These are phyloP conservation scores for Cotesia glomerata DNA, from an alignment of 1,140 invertebrate genomes.

Conservation along the genomic window DNA sequence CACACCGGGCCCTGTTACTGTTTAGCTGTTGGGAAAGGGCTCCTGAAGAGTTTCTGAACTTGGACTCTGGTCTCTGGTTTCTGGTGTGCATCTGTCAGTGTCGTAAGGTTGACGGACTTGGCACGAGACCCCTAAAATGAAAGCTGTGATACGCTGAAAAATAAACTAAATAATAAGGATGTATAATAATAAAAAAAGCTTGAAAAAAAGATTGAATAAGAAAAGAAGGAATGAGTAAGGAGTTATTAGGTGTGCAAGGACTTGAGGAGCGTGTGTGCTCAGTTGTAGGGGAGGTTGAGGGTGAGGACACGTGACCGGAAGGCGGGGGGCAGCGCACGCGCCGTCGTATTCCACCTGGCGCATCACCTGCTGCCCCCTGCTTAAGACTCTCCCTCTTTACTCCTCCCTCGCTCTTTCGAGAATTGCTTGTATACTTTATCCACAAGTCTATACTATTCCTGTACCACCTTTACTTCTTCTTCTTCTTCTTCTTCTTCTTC, in stretches of 20 bases:
- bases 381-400: slow-evolving; percentile 37
- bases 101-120: slow-evolving; percentile 19
- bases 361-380: slow-evolving; percentile 63
- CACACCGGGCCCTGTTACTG: slow-evolving; percentile 16
- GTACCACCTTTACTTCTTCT: background rate
- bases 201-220: slow-evolving; percentile 31
- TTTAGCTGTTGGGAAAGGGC: too few species aligned
- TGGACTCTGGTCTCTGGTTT: background rate
- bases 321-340: slow-evolving; percentile 58
- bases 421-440: too few species aligned
- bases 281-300: slow-evolving; percentile 32
- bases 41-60: background rate
- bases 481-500: background rate
- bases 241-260: background rate
- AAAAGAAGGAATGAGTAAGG: slow-evolving; percentile 28
- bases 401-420: background rate
- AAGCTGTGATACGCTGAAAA: slow-evolving; percentile 12
- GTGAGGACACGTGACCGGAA: slow-evolving; percentile 59
- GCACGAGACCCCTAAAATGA: slow-evolving; percentile 30
- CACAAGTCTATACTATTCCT: too few species aligned
- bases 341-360: slow-evolving; percentile 61
- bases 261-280: slow-evolving; percentile 8
- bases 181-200: slow-evolving; percentile 27
- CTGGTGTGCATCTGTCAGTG: slow-evolving; percentile 26
- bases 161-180: slow-evolving; percentile 16